phyloP scores from a whole-genome alignment of 2,888 invertebrate genomes.

The Tenthredo amoena region DNA sequence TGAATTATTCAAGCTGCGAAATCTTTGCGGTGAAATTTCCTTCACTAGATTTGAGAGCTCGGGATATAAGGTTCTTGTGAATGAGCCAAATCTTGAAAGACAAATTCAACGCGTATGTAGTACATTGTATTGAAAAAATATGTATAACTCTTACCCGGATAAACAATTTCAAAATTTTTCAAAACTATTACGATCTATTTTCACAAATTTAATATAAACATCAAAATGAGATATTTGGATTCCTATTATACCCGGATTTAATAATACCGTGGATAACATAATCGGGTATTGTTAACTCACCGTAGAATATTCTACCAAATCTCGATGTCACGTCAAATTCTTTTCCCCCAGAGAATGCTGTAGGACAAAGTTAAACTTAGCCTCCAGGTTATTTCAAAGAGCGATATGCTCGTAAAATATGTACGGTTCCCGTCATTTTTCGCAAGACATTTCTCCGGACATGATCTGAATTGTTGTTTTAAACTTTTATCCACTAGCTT shows the following conservation, averaged over 20 bases:
- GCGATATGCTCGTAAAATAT: not conserved
- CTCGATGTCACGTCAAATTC: not conserved
- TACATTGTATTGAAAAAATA: not conserved
- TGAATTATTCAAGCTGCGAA: constrained; percentile 7
- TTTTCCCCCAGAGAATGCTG: not conserved
- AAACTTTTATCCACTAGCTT: not conserved
- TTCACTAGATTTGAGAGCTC: not conserved
- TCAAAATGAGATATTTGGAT: not conserved
- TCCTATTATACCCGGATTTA: not conserved
- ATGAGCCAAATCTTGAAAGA: not conserved
- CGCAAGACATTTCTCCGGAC: not conserved
- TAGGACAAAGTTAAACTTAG: not conserved
- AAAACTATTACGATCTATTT: not conserved
- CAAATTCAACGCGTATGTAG: not conserved
- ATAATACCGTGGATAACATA: not conserved
- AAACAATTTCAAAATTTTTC: not conserved
- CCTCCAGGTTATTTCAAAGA: not conserved
- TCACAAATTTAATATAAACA: not conserved
- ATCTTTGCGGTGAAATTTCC: constrained; percentile 21
- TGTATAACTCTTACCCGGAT: not conserved
- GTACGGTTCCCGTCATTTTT: not conserved
- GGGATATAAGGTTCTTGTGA: not conserved
- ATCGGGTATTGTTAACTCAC: not conserved
- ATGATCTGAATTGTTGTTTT: not conserved
- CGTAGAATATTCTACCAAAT: not conserved